phyloP scores from a whole-genome alignment of 2,888 invertebrate genomes.

The Eugnorisma glareosa region DNA sequence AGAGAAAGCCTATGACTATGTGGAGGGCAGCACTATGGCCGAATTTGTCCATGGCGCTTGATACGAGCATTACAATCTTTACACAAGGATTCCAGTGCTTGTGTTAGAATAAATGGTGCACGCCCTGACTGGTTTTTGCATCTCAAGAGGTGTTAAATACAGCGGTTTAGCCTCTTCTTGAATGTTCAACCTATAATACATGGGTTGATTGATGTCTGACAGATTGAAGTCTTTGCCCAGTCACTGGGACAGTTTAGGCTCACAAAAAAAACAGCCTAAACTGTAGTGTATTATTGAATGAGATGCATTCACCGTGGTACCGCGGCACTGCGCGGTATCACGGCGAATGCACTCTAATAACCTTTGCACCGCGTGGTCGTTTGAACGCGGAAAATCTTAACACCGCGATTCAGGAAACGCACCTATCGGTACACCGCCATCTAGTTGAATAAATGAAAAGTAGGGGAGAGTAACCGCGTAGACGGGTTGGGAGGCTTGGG shows the following conservation, averaged over 20 bases:
- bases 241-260: not conserved
- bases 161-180: not conserved
- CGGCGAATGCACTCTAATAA: not conserved
- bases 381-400: constrained; percentile 29
- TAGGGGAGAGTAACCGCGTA: not conserved
- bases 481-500: not conserved
- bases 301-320: not conserved
- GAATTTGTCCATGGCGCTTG: not conserved
- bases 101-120: not conserved
- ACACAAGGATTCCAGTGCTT: not conserved
- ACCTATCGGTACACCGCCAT: constrained; percentile 10
- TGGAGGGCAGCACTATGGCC: not conserved
- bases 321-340: not conserved
- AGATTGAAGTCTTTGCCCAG: not conserved
- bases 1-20: not conserved
- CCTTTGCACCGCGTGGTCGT: not conserved
- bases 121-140: not conserved
- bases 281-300: not conserved
- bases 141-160: not conserved
- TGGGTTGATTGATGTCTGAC: not conserved
- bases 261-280: not conserved
- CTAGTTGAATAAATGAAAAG: constrained; percentile 8
- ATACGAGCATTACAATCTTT: not conserved
- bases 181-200: not conserved
- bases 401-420: constrained; percentile 37